Evolutionary conservation across 30 jellyfish, hydroid and myxozoan species (phyloP).

Genomic region (Sanderia malayensis): DNA sequence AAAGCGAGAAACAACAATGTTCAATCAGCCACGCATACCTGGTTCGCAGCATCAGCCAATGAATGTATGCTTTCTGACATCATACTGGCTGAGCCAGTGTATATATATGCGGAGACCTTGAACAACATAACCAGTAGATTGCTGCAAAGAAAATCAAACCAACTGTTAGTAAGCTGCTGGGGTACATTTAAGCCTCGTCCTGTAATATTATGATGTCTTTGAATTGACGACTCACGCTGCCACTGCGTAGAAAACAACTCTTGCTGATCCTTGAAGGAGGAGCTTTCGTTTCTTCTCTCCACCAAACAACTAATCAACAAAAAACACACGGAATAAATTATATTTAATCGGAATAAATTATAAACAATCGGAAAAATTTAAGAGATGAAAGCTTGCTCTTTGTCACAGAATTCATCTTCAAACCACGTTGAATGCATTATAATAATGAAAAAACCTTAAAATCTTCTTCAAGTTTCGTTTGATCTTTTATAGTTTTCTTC

Average conservation of each 20-base stretch:
- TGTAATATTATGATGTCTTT: neutral
- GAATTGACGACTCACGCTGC: conserved; percentile 78
- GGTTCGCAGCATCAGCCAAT: conserved; percentile 97
- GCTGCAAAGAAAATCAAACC: conserved; percentile 22
- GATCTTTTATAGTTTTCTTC: conserved; percentile 94
- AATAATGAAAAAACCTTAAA: conserved; percentile 40
- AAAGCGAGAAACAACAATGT: no score
- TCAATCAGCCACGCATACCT: no score
- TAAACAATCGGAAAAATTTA: no score
- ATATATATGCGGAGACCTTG: conserved; percentile 88
- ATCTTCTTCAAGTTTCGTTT: conserved; percentile 79
- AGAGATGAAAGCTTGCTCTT: no score
- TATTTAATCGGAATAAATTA: no score
- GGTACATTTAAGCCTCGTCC: neutral
- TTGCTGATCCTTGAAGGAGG: conserved; percentile 89
- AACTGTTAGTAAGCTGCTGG: no score
- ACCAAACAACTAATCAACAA: conserved; percentile 87
- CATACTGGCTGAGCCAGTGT: conserved; percentile 98
- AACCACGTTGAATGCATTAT: no score
- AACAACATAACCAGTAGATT: conserved; percentile 78
- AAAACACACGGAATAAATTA: no score
- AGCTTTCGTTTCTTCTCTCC: conserved; percentile 68
- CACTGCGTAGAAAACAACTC: conserved; percentile 92
- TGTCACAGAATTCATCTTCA: no score
- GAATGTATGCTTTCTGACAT: conserved; percentile 94